Evolutionary conservation across 2,113 vertebrate species (phyloP).

Genomic region (Microtus richardsoni): DNA sequence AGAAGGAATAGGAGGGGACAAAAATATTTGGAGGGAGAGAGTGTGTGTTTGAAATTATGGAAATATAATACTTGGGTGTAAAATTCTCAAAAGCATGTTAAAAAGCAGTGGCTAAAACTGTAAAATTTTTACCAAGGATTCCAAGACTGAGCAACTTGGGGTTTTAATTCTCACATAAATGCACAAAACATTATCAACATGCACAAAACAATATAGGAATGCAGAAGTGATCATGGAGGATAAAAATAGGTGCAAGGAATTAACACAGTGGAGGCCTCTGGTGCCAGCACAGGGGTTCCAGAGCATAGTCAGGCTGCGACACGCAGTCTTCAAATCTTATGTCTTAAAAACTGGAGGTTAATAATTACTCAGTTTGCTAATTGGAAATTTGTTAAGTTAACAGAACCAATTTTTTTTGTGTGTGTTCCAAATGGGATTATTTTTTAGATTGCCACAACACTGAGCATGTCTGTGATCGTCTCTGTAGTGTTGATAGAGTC

Average conservation of each 20-base stretch:
- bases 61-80: not conserved
- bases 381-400: conserved; percentile 22
- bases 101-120: not conserved
- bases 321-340: not conserved
- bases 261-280: not conserved
- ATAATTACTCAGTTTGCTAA: not conserved
- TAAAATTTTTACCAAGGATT: not conserved
- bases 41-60: not conserved
- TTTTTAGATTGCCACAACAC: not conserved
- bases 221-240: not conserved
- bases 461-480: not conserved
- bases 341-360: not conserved
- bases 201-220: conserved; percentile 37
- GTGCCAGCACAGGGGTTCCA: not conserved
- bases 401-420: not conserved
- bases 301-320: not conserved
- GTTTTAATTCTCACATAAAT: conserved; percentile 34
- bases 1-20: not conserved
- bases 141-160: not conserved
- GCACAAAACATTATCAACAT: not conserved
- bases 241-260: conserved; percentile 11
- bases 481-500: not conserved
- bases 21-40: not conserved
- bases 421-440: not conserved
- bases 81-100: not conserved